Base-by-base conservation (phyloP, 2,797 vertebrate species). In the Todus mexicanus region DNA sequence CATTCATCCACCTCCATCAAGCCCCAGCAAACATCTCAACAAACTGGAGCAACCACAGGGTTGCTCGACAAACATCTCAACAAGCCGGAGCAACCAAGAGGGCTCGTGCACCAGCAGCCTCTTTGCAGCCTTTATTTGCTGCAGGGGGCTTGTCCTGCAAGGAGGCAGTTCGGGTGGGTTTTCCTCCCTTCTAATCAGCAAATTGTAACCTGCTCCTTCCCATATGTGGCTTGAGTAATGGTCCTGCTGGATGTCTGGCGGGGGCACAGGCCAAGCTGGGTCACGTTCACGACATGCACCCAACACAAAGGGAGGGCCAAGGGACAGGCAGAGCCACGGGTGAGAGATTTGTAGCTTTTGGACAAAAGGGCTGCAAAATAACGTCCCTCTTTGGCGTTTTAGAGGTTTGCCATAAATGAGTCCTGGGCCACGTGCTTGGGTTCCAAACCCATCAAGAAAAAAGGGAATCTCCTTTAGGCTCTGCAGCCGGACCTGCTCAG, bases 181-280 rank as follows among this genome's bases (percentile, higher is more conserved):
- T 87, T 80, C 50, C 73, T 94, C 54, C 45, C 26, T 94, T 69
- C 66, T 37, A 16, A 88, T 63, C 86, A 84, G 75, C 60, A 73
- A 86, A 43, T 12, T 59, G 90, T 64, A 69, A 70, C 42, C 53
- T 81, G 80, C 66, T 73, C 75, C 64, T 57, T 68, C 56, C 79
- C 75, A 51, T 25, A 22, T 4, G 9, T 18, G 53, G 21, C 47
- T 57, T 5, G 56, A 74, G 15, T 48, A 26, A 61, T 26, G 66
- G 47, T 29, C 38, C 82, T 54, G 65, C 59, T 2, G 6, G 31
- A 5, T 3, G 47, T 31, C 84, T 85, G 76, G 29, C 51, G 23
- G 48, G 63, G 69, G 26, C 45, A 71, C 35, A 42, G 79, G 56
- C 60, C 45, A 43, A 48, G 68, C 53, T n/a, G 51, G 40, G 75